Evolutionary conservation across 2,797 vertebrate species (phyloP), one percentile per base, ranked within the genome.

Genomic region (Enteromius treurensis): DNA sequence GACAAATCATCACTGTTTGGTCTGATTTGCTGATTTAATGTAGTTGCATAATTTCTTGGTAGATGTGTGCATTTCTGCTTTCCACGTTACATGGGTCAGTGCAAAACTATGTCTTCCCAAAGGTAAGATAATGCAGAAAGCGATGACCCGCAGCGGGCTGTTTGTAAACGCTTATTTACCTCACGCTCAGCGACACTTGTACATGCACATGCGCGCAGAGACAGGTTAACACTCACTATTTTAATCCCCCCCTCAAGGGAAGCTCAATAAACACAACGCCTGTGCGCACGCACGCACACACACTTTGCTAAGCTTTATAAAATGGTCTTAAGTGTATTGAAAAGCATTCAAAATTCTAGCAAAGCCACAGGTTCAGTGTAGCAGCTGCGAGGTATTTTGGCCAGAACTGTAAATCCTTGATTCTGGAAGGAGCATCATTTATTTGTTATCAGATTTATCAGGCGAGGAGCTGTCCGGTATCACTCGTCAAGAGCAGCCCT

Each of bases 181-280:
- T 76, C 34, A 11, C 1, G 55, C 55, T 62, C 58, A 47, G 40
- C 2, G 13, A 49, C 68, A 51, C 58, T 75, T 8, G 15, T 34
- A 29, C 69, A 65, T 49, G 47, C 70, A 65, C 70, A 81, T 65
- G 55, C 5, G 21, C n/a, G 23, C 71, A 65, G 60, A 29, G 10
- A 32, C 80, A 64, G 37, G 80, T 23, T 82, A 49, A 82, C 60
- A 26, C 80, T 81, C 71, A 64, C 47, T 75, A 32, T 82, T 67
- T 82, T 67, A 82, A 82, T 82, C 60, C 67, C 23, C 26, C 60
- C 71, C 80, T 82, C n/a, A 23, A 40, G 80, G 80, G 60, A 75
- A 37, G 45, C 80, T 67, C 58, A 67, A 53, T 55, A 76, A 75
- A 82, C 70, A 81, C 14, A 2, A 45, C 19, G 62, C 60, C 32